Evolutionary conservation across 2,888 invertebrate genomes (phyloP).

Genomic region (Trissolcus brochymenae): DNA sequence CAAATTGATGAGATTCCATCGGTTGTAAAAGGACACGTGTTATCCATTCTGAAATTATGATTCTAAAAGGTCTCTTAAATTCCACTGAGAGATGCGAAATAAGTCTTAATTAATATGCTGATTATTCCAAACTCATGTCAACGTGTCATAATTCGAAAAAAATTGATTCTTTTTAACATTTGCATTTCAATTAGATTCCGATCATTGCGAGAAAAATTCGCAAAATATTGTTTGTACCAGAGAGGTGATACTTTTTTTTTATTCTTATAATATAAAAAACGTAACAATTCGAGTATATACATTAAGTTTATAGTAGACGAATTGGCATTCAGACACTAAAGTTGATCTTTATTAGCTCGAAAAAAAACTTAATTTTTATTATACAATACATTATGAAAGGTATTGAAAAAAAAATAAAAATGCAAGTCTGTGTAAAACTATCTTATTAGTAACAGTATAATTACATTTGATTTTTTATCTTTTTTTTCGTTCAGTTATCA

Average conservation of each 20-base stretch:
- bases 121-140: constrained; percentile 38
- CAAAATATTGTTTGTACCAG: background rate
- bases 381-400: background rate
- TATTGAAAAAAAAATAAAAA: constrained; percentile 29
- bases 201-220: constrained; percentile 7
- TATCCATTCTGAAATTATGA: no score
- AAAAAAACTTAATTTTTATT: background rate
- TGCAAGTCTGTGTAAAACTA: constrained; percentile 51
- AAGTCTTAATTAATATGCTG: constrained; percentile 38
- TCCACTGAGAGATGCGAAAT: constrained; percentile 14
- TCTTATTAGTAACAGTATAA: constrained; percentile 58
- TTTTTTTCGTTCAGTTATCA: constrained; percentile 38
- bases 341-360: background rate
- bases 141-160: constrained; percentile 35
- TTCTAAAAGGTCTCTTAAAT: no score
- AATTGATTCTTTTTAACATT: constrained; percentile 43
- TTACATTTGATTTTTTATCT: constrained; percentile 24
- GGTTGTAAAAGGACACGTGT: no score
- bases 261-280: background rate
- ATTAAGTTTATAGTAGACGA: background rate
- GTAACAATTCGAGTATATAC: constrained; percentile 5
- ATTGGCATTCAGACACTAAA: background rate
- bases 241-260: no score
- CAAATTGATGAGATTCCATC: no score
- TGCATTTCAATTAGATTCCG: constrained; percentile 33